A percentile compares a stretch with the other conserved stretches of the same genome.
phyloP scores from a whole-genome alignment of 2,797 vertebrate genomes.

The Acanthiza pusilla region DNA sequence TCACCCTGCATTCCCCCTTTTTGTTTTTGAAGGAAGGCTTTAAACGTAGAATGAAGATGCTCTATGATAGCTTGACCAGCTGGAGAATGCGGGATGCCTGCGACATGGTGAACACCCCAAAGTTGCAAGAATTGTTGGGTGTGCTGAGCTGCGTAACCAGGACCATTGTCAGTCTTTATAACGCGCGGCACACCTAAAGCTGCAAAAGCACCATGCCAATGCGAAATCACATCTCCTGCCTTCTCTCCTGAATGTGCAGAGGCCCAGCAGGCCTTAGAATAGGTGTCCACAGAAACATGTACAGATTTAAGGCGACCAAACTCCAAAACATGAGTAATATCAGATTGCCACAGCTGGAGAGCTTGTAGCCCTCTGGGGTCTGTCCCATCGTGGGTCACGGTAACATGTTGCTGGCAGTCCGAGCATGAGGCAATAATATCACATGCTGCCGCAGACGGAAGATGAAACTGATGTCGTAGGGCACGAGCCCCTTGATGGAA shows the following conservation, averaged over 20 bases:
- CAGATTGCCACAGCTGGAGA: background rate
- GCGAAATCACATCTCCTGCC: too few relatives aligned
- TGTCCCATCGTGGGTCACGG: background rate
- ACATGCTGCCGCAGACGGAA: background rate
- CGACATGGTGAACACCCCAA: background rate
- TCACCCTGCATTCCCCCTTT: background rate
- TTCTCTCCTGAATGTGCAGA: background rate
- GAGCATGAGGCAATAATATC: background rate
- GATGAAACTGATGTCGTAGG: background rate
- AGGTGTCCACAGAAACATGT: background rate
- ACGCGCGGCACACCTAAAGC: too few relatives aligned
- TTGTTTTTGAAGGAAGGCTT: background rate
- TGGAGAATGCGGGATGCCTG: background rate
- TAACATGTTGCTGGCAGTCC: background rate
- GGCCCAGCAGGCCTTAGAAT: background rate
- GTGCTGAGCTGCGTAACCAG: background rate
- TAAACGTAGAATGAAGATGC: background rate
- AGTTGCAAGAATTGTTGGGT: background rate
- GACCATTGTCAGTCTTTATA: too few relatives aligned
- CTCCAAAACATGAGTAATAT: background rate
- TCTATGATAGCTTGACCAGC: background rate
- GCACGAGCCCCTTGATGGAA: background rate
- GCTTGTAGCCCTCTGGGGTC: too few relatives aligned
- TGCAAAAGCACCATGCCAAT: too few relatives aligned
- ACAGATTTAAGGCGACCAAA: background rate